These are phyloP conservation scores for Drosophila cracens DNA, from an alignment of 2,888 invertebrate species.

Conservation along the genomic window DNA sequence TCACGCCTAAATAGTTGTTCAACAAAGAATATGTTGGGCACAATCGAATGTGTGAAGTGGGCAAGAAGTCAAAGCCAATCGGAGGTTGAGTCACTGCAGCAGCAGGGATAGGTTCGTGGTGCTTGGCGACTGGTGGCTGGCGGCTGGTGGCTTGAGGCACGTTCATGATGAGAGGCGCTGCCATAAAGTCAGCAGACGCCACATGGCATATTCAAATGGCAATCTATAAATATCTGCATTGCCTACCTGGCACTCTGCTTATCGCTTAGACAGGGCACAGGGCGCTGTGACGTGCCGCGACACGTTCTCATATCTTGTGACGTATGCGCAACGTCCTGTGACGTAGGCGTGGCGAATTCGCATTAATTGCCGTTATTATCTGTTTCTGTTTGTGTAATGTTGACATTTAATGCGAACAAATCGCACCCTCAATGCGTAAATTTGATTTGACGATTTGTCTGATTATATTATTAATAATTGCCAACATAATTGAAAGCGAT, in stretches of 20 bases:
- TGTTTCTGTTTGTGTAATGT: slow-evolving; percentile 14
- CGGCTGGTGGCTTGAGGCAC: not conserved
- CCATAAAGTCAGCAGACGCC: slow-evolving; percentile 45
- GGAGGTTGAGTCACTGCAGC: slow-evolving; percentile 35
- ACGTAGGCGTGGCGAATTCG: slow-evolving; percentile 62
- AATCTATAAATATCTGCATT: slow-evolving; percentile 46
- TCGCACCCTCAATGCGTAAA: slow-evolving; percentile 54
- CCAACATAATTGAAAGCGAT: slow-evolving; percentile 60
- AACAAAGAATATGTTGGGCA: not conserved
- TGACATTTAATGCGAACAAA: slow-evolving; percentile 56
- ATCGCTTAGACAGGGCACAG: not conserved
- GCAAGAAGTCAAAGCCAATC: not conserved
- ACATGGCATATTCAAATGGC: slow-evolving; percentile 17
- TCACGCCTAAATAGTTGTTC: slow-evolving; percentile 6
- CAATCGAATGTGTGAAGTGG: slow-evolving; percentile 3
- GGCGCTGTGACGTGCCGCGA: not conserved
- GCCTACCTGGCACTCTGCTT: slow-evolving; percentile 46
- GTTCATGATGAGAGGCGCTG: not conserved
- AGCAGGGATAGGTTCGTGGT: not conserved
- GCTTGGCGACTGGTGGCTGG: not conserved
- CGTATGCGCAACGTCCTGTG: slow-evolving; percentile 65
- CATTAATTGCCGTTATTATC: slow-evolving; percentile 62
- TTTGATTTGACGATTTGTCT: slow-evolving; percentile 43
- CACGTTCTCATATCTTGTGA: slow-evolving; percentile 39
- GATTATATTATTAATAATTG: slow-evolving; percentile 62